phyloP scores from a whole-genome alignment of 1,140 invertebrate genomes.

The Apis mellifera region Amel_HAv3.1 CM009933.2:11095001-11095500 shows the following conservation, averaged over 20 bases:
- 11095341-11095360: conserved; percentile 50
- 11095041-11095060: conserved; percentile 83
- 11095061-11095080: conserved; percentile 85
- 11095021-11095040: conserved; percentile 14
- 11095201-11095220: conserved; percentile 2
- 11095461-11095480: conserved; percentile 31
- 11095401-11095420: neutral
- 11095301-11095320: conserved; percentile 48
- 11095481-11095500: conserved; percentile 1
- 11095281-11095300: conserved; percentile 30
- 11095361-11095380: conserved; percentile 27
- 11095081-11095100: conserved; percentile 82
- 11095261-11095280: conserved; percentile 46
- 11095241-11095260: conserved; percentile 41
- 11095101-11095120: conserved; percentile 26
- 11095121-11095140: neutral
- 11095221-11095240: conserved; percentile 23
- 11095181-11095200: neutral
- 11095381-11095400: conserved; percentile 3
- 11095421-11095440: conserved; percentile 10
- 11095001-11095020: conserved; percentile 42
- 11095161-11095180: neutral
- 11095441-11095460: conserved; percentile 8
- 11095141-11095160: neutral
- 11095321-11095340: conserved; percentile 28